Base-by-base conservation (phyloP, 2,888 invertebrate species). In the Silvanus unidentatus region DNA sequence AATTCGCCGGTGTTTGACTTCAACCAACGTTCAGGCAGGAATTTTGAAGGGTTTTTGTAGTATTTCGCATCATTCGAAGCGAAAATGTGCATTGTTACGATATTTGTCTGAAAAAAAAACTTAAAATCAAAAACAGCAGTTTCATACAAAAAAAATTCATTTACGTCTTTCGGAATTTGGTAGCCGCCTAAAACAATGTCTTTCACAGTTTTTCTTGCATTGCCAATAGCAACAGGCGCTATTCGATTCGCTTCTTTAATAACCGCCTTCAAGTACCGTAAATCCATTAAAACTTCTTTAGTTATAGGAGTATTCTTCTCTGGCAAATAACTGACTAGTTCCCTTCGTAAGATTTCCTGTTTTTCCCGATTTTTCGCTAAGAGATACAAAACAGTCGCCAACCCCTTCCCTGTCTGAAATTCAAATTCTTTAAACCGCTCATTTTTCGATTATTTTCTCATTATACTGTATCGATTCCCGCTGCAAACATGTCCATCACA, bases 381-480 rank as follows among this genome's bases (percentile, higher is more conserved):
- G 46, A 68, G 72, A 53, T 73, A 75, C 3, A 77, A 58, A 44
- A 67, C 66, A 41, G 66, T 67, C 12, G 68, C 65, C 22, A 71
- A 58, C 32, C 69, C 66, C 45, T 73, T 76, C 1, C 74, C 71
- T 11, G 76, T 76, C 76, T 77, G 53, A 37, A 54, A 56, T 37
- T 1, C n/a, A 16, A 45, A 13, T 12, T 15, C 3, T 15, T 37
- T 5, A 37, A 16, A 13, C 5, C 3, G 10, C 3, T 5, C n/a
- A 5, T 5, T 12, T 12, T 32, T 32, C 4, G 32, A 12, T 8
- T 28, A 28, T 8, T 10, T 28, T 9, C 28, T 8, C 39, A 39
- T 35, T 8, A 39, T 11, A 88, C 85, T 42, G 86, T 85, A 63
- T 87, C 86, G 30, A 84, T 77, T 44, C 86, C 86, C 36, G 83